Evolutionary conservation across 30 jellyfish, hydroid and myxozoan genomes (phyloP).

Genomic region (Sanderia malayensis): DNA sequence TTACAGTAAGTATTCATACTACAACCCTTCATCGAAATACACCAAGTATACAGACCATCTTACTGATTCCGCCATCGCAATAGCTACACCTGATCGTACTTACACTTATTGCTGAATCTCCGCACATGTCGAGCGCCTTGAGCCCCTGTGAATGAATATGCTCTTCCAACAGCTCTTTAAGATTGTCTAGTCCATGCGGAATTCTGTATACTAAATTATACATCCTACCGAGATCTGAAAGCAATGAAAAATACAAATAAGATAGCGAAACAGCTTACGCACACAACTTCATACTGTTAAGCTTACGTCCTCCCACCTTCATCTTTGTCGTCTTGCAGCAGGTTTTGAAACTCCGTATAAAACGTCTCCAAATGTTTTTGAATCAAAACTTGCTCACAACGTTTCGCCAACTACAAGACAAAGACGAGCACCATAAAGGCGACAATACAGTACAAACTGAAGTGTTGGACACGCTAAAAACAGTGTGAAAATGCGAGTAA

Average conservation of each 20-base stretch:
- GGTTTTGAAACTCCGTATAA: conserved; percentile 88
- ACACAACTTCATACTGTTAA: no score
- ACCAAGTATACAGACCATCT: no score
- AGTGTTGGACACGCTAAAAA: no score
- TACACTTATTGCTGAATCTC: conserved; percentile 91
- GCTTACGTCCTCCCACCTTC: conserved; percentile 88
- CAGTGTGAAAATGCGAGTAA: no score
- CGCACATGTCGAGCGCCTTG: conserved; percentile 82
- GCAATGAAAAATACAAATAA: neutral
- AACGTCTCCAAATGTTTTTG: conserved; percentile 94
- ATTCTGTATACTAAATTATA: conserved; percentile 81
- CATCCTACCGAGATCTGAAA: conserved; percentile 94
- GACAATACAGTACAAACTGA: no score
- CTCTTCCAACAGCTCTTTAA: conserved; percentile 78
- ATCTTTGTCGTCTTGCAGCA: conserved; percentile 86
- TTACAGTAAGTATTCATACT: no score
- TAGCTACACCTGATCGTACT: no score
- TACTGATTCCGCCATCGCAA: no score
- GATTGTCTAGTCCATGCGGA: conserved; percentile 79
- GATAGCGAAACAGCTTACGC: no score
- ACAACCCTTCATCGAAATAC: no score
- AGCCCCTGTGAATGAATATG: conserved; percentile 89
- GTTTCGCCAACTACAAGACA: conserved; percentile 74
- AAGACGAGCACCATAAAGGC: no score
- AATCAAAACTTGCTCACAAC: conserved; percentile 87